Evolutionary conservation across 2,888 invertebrate genomes (phyloP).

Genomic region (Dichetophora obliterata): DNA sequence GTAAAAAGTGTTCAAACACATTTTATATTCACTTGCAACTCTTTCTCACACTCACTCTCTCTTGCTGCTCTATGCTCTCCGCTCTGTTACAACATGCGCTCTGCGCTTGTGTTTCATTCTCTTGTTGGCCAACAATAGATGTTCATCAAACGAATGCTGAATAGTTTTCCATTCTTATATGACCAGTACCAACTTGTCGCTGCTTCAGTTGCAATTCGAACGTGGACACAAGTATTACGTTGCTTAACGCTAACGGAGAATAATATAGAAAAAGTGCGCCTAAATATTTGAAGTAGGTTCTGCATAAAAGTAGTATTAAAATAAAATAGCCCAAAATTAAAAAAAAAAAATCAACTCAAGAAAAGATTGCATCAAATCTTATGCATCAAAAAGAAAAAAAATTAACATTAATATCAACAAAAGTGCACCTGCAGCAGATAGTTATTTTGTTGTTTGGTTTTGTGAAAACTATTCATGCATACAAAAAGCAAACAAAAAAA

Average conservation of each 20-base stretch:
- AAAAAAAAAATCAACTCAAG: background rate
- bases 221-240: conserved; percentile 39
- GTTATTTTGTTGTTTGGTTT: background rate
- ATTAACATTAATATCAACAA: background rate
- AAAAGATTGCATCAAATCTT: background rate
- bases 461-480: conserved; percentile 1
- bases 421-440: background rate
- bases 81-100: background rate
- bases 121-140: background rate
- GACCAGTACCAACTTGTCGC: background rate
- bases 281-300: conserved; percentile 41
- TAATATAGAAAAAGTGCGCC: conserved; percentile 16
- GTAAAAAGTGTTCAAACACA: background rate
- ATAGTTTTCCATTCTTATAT: background rate
- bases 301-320: background rate
- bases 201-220: conserved; percentile 44
- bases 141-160: background rate
- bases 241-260: background rate
- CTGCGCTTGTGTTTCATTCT: background rate
- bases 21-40: background rate
- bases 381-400: background rate
- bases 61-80: background rate
- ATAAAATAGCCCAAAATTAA: conserved; percentile 1
- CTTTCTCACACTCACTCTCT: background rate
- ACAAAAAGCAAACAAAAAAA: background rate